phyloP scores from a whole-genome alignment of 2,888 invertebrate genomes.

The Horisme vitalbata region DNA sequence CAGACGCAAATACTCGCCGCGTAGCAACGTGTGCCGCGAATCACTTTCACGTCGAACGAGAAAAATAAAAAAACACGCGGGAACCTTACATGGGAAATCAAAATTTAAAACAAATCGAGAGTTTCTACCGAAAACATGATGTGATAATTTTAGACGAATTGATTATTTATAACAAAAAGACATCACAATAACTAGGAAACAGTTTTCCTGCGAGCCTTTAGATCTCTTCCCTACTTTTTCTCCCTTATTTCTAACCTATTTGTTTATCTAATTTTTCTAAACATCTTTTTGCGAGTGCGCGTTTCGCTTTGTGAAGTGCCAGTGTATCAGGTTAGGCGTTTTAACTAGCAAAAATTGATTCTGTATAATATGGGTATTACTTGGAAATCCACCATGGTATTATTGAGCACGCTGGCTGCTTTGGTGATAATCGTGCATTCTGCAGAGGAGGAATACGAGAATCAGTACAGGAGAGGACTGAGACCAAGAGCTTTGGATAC shows the following conservation, averaged over 20 bases:
- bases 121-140: slow-evolving; percentile 13
- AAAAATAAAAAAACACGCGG: slow-evolving; percentile 58
- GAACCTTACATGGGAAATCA: slow-evolving; percentile 35
- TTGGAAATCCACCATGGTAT: slow-evolving; percentile 66
- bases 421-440: slow-evolving; percentile 75
- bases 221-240: slow-evolving; percentile 41
- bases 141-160: slow-evolving; percentile 28
- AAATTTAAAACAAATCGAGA: neutral
- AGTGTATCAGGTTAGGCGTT: slow-evolving; percentile 34
- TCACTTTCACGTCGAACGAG: slow-evolving; percentile 64
- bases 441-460: slow-evolving; percentile 65
- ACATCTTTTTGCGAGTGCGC: slow-evolving; percentile 30
- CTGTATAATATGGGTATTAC: slow-evolving; percentile 73
- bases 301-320: slow-evolving; percentile 36
- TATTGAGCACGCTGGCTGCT: slow-evolving; percentile 75
- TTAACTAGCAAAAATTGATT: slow-evolving; percentile 23
- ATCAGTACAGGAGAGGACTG: slow-evolving; percentile 54
- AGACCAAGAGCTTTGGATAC: slow-evolving; percentile 58
- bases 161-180: slow-evolving; percentile 6
- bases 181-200: slow-evolving; percentile 2
- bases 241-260: slow-evolving; percentile 32
- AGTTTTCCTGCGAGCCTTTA: slow-evolving; percentile 21
- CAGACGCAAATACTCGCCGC: slow-evolving; percentile 54
- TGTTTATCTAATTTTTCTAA: slow-evolving; percentile 17
- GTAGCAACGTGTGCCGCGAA: slow-evolving; percentile 62